phyloP scores from a whole-genome alignment of 2,797 vertebrate genomes.

The Typhlichthys subterraneus region DNA sequence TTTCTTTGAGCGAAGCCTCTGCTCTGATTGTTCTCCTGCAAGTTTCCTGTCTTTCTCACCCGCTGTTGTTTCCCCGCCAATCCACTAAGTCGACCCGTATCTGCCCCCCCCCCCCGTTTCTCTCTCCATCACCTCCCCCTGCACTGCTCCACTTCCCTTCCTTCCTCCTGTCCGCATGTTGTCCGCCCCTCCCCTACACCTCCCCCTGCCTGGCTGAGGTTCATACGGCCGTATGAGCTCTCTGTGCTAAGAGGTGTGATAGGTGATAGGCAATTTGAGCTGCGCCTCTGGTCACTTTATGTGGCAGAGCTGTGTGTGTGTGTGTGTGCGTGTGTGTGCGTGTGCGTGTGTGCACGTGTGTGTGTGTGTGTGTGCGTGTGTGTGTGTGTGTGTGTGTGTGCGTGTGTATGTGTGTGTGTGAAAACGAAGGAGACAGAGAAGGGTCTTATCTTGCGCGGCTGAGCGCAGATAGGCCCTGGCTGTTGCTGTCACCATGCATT shows the following conservation, averaged over 20 bases:
- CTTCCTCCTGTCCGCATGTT: constrained; percentile 43
- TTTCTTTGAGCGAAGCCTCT: constrained; percentile 24
- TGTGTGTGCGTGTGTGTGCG: too few relatives aligned
- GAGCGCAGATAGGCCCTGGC: constrained; percentile 47
- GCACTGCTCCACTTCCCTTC: constrained; percentile 29
- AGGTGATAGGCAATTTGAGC: constrained; percentile 58
- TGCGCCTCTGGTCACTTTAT: constrained; percentile 49
- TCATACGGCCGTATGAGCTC: constrained; percentile 42
- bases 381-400: constrained; percentile 2
- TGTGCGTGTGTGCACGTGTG: too few relatives aligned
- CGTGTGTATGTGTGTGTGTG: not conserved
- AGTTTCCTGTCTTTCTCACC: constrained; percentile 15
- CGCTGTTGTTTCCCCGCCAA: constrained; percentile 34
- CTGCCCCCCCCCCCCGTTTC: constrained; percentile 34
- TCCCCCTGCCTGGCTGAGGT: constrained; percentile 15
- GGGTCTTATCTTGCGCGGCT: constrained; percentile 48
- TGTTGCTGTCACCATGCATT: constrained; percentile 62
- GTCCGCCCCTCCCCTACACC: constrained; percentile 13
- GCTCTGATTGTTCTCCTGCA: constrained; percentile 26
- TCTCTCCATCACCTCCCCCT: not conserved
- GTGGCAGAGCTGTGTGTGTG: constrained; percentile 14
- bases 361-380: constrained; percentile 7
- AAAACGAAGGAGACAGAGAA: constrained; percentile 25
- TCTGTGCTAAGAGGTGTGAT: constrained; percentile 43
- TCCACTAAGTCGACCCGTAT: constrained; percentile 22